A percentile compares a stretch with the other conserved stretches of the same genome.
Conservation (phyloP, 1,140 invertebrate genomes). For the Delia radicum region DNA sequence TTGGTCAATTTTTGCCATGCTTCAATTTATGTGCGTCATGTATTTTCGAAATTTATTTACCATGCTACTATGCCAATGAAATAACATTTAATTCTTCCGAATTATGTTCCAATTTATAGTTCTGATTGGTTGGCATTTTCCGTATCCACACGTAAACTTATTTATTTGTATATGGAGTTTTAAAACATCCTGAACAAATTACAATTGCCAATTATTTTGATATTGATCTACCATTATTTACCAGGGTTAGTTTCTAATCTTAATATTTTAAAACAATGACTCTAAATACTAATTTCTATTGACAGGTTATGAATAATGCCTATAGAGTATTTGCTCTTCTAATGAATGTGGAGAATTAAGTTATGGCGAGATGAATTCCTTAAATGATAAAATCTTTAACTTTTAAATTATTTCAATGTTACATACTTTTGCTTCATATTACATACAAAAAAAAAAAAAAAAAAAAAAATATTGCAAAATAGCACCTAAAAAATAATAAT, state of each 20-base stretch:
- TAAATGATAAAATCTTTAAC: too few species aligned
- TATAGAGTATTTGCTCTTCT: conserved; percentile 48
- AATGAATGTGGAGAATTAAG: conserved; percentile 43
- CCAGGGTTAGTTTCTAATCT: conserved; percentile 34
- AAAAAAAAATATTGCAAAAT: too few species aligned
- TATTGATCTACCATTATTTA: conserved; percentile 45
- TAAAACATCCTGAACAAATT: conserved; percentile 39
- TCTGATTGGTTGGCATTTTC: conserved; percentile 41
- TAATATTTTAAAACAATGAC: background rate
- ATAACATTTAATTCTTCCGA: conserved; percentile 41
- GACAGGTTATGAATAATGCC: conserved; percentile 44
- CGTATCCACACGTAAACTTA: conserved; percentile 31
- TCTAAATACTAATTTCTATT: background rate
- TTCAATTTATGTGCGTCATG: conserved; percentile 49
- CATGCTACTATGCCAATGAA: conserved; percentile 48
- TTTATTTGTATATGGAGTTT: conserved; percentile 45
- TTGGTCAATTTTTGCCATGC: conserved; percentile 44
- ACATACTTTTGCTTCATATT: too few species aligned
- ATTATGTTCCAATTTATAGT: conserved; percentile 40
- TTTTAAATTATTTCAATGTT: too few species aligned
- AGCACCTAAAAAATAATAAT: too few species aligned
- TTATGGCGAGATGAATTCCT: too few species aligned
- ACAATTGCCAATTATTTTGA: conserved; percentile 43
- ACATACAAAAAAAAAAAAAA: too few species aligned
- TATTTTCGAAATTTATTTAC: conserved; percentile 44